phyloP scores from a whole-genome alignment of 2,113 vertebrate genomes.

The Phasianus colchicus region DNA sequence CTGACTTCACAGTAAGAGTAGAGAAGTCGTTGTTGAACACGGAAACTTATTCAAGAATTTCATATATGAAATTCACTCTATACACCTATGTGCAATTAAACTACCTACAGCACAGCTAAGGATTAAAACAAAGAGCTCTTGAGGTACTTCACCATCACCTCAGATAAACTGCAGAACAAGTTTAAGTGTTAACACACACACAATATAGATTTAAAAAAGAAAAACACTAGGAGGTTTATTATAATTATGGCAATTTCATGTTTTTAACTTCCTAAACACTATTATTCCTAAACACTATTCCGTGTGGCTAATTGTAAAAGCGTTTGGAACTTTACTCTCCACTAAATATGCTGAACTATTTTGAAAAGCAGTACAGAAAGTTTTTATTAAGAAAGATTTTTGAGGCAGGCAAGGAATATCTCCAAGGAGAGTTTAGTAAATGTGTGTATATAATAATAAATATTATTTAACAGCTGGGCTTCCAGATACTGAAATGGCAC shows the following conservation, averaged over 20 bases:
- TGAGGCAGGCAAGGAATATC: not conserved
- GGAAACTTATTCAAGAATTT: not conserved
- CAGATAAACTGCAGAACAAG: not conserved
- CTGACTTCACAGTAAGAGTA: not conserved
- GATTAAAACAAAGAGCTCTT: not conserved
- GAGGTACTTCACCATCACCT: not conserved
- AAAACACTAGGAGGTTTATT: not conserved
- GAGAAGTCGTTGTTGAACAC: not conserved
- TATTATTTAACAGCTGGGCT: slow-evolving; percentile 46
- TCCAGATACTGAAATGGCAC: slow-evolving; percentile 47
- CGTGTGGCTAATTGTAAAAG: not conserved
- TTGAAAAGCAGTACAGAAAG: not conserved
- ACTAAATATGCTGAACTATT: not conserved
- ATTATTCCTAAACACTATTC: not conserved
- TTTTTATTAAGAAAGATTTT: slow-evolving; percentile 22
- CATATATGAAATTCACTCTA: not conserved
- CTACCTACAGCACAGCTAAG: not conserved
- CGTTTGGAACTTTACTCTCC: not conserved
- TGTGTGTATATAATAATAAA: slow-evolving; percentile 35
- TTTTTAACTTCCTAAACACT: not conserved
- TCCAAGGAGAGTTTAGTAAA: slow-evolving; percentile 14
- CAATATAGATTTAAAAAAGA: not conserved
- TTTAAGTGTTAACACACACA: not conserved
- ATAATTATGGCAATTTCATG: not conserved
- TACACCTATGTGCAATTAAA: not conserved